Conservation (phyloP, 1,140 invertebrate species). For the Calliopsis andreniformis region DNA sequence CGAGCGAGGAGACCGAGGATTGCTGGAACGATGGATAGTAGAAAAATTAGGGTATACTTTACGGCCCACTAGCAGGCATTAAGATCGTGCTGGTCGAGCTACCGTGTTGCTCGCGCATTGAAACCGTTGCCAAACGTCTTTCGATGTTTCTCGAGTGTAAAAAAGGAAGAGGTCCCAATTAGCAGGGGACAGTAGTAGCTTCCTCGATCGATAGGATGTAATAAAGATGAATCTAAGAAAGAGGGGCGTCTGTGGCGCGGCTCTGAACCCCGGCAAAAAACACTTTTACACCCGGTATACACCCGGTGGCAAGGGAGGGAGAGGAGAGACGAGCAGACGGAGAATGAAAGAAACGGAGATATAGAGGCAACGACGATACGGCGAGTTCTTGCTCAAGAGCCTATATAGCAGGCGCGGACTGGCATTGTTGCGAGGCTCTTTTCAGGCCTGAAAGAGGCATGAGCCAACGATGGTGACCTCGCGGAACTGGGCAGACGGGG, state of each 20-base stretch:
- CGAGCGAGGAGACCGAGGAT: constrained; percentile 42
- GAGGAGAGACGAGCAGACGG: constrained; percentile 35
- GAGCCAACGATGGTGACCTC: constrained; percentile 69
- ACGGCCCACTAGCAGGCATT: constrained; percentile 38
- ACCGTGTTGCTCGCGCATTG: background rate
- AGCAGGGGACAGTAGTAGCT: background rate
- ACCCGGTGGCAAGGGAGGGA: constrained; percentile 23
- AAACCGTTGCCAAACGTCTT: background rate
- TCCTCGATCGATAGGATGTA: background rate
- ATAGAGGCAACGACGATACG: constrained; percentile 51
- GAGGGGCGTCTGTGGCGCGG: background rate
- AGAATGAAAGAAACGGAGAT: constrained; percentile 58
- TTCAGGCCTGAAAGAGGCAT: constrained; percentile 70
- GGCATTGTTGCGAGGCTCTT: constrained; percentile 72
- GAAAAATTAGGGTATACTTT: constrained; percentile 56
- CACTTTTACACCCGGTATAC: constrained; percentile 65
- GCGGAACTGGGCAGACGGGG: constrained; percentile 49
- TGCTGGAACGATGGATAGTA: constrained; percentile 48
- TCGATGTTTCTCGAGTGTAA: background rate
- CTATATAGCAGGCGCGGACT: constrained; percentile 44
- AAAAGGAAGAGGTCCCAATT: background rate
- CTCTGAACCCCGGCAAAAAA: constrained; percentile 46
- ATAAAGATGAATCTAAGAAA: background rate
- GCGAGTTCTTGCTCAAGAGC: constrained; percentile 57
- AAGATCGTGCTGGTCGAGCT: constrained; percentile 12